Percentiles rank a stretch among this genome's conserved stretches.
Evolutionary conservation across 2,888 invertebrate species (phyloP).

Genomic region (Galeopsomyia nigrocyanea): DNA sequence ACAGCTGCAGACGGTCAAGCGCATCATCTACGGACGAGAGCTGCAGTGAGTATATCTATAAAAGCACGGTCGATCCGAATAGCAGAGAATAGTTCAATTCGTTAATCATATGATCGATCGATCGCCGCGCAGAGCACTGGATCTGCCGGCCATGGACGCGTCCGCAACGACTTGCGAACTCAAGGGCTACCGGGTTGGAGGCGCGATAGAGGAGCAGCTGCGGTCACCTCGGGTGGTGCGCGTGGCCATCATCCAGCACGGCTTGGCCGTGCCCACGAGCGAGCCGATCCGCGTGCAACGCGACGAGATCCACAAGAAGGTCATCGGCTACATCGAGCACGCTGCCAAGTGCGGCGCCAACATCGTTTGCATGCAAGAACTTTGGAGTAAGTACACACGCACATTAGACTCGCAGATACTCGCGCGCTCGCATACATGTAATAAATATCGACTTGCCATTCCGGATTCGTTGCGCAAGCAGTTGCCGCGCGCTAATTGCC

Average conservation of each 20-base stretch:
- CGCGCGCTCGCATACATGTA: too few species aligned
- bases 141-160: slow-evolving; percentile 74
- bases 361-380: slow-evolving; percentile 94
- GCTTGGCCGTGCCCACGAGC: slow-evolving; percentile 83
- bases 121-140: slow-evolving; percentile 64
- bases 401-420: too few species aligned
- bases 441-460: too few species aligned
- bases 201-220: slow-evolving; percentile 78
- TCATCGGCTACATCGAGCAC: slow-evolving; percentile 79
- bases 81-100: too few species aligned
- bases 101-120: too few species aligned
- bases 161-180: slow-evolving; percentile 87
- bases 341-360: slow-evolving; percentile 87
- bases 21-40: slow-evolving; percentile 83
- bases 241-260: slow-evolving; percentile 91
- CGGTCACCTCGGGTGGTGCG: slow-evolving; percentile 80
- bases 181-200: slow-evolving; percentile 78
- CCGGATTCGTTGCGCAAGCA: too few species aligned
- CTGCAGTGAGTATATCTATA: slow-evolving; percentile 37
- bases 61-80: too few species aligned
- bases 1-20: slow-evolving; percentile 76
- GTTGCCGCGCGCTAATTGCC: too few species aligned
- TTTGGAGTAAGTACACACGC: slow-evolving; percentile 84
- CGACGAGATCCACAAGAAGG: slow-evolving; percentile 81
- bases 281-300: slow-evolving; percentile 82